Evolutionary conservation across 2,113 vertebrate genomes (phyloP), one percentile per base, ranked within the genome.

Genomic region (Xerus inauris): DNA sequence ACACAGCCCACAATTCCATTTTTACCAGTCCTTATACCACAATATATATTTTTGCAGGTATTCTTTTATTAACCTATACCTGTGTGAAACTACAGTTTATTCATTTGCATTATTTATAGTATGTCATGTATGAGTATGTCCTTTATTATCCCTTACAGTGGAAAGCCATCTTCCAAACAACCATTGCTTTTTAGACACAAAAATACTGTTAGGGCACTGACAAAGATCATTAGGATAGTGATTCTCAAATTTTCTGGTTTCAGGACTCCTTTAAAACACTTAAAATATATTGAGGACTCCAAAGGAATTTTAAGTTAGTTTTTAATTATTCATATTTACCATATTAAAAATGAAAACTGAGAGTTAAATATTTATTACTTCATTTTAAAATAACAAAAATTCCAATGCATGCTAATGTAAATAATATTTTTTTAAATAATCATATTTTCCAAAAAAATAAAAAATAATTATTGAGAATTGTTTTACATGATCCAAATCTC

Each of bases 381-480:
- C 40, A 80, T 49, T 81, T 91, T 28, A 42, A 96, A 59, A 79
- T 49, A 79, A 59, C 32, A 87, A 64, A 71, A 83, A 69, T 88
- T 20, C 13, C 20, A 51, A 32, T 67, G 30, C 40, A 54, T 45
- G 32, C 80, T 80, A 64, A 42, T 11, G 67, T 59, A 89, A 89
- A 89, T 69, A 42, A 72, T 38, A 87, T 72, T 14, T 47, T 87
- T 62, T 88, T 49, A 75, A 80, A 59, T 35, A 89, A 45, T 20
- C 20, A 5, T 42, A 73, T 67, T 86, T 57, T 42, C 11, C 26
- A 4, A 93, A 73, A 75, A 71, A 35, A 30, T 13, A 79, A 51
- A 73, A n/a, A n/a, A n/a, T n/a, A n/a, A 81, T 12, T 32, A 54
- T 32, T 62, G 35, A 87, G 30, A 84, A 65, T 42, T 45, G 1